Evolutionary conservation across 2,888 invertebrate species (phyloP).

Genomic region (Rutpela maculata): DNA sequence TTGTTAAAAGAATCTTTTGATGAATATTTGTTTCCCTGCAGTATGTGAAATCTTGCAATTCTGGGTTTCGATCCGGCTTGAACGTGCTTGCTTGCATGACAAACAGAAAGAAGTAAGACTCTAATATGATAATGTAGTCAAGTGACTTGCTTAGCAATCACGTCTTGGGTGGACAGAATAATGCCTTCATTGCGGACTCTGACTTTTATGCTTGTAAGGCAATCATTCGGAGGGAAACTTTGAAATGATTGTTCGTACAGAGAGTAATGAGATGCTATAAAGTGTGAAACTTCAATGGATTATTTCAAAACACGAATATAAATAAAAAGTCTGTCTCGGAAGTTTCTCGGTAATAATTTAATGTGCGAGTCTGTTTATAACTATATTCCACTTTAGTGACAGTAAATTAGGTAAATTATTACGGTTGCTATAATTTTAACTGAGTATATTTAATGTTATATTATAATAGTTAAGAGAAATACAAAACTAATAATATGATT

Average conservation of each 20-base stretch:
- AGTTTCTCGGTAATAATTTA: no score
- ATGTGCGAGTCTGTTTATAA: no score
- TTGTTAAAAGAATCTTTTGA: not conserved
- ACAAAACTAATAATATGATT: no score
- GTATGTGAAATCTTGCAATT: not conserved
- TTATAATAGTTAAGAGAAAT: no score
- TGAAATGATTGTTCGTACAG: not conserved
- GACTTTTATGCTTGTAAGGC: not conserved
- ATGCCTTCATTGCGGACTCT: not conserved
- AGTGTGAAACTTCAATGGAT: no score
- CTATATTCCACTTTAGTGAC: no score
- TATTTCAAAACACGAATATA: no score
- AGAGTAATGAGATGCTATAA: not conserved
- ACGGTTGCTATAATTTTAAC: no score
- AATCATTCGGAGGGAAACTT: not conserved
- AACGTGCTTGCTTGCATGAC: not conserved
- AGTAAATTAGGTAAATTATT: no score
- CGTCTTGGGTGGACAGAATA: constrained; percentile 7
- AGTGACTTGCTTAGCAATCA: not conserved
- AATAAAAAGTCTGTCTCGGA: no score
- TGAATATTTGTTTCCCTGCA: not conserved
- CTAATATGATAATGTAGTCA: not conserved
- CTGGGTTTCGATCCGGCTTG: not conserved
- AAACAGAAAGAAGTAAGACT: not conserved
- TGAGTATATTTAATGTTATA: no score